phyloP scores from a whole-genome alignment of 1,140 invertebrate species.

The Ostrea denselamellosa region DNA sequence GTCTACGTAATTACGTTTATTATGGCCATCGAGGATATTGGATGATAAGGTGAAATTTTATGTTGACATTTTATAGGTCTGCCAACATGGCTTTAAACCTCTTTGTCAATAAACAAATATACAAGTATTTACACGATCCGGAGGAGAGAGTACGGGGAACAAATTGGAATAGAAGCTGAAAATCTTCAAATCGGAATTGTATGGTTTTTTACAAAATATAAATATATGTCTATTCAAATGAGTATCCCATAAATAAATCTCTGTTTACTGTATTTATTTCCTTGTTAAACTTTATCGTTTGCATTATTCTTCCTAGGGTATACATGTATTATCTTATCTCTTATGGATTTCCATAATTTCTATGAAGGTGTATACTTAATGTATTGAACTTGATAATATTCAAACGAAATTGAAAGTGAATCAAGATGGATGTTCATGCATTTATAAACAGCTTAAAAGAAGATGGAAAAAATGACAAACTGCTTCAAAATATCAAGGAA shows the following conservation, averaged over 20 bases:
- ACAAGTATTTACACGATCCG: conserved; percentile 9
- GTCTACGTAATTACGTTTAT: not conserved
- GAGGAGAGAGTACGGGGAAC: not conserved
- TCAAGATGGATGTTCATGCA: conserved; percentile 21
- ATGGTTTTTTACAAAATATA: no score
- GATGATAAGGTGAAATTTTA: not conserved
- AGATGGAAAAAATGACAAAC: conserved; percentile 6
- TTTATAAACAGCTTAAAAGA: conserved; percentile 35
- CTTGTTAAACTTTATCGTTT: no score
- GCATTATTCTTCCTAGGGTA: no score
- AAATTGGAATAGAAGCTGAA: not conserved
- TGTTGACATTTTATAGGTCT: not conserved
- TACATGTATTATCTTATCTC: not conserved
- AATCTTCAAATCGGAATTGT: not conserved
- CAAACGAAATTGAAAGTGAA: not conserved
- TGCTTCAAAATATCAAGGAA: conserved; percentile 8
- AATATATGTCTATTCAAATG: no score
- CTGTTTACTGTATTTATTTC: no score
- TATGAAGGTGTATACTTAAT: not conserved
- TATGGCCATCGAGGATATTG: not conserved
- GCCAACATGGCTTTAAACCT: not conserved
- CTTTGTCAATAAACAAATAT: not conserved
- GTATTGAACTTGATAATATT: not conserved
- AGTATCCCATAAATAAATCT: no score
- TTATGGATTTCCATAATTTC: not conserved